Evolutionary conservation across 1,140 invertebrate species (phyloP), one percentile per base, ranked within the genome.

Genomic region (Tetraneura akinire): DNA sequence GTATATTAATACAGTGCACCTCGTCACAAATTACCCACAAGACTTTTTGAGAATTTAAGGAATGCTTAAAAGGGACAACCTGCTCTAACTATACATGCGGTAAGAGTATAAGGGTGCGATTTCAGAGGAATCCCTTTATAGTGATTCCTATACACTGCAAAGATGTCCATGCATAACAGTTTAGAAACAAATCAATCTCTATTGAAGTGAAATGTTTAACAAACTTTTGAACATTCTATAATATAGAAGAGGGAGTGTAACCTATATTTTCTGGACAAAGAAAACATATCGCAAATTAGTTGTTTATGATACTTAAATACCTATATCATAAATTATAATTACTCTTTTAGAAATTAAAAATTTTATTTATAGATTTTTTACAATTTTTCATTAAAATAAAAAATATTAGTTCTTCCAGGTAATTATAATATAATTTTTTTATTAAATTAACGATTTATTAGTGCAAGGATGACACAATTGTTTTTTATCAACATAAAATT

Each of bases 121-220:
- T 47, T 68, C n/a, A 1, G 32, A 21, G 21, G 21, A 47, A 47
- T 47, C 21, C 6, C 21, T 47, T 68, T 37, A 10, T 26, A 47
- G 21, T 8, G 42, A 47, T 68, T 6, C 21, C 13, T 45, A 29
- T 60, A 62, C 1, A 0, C 42, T 3, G 6, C n/a, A n/a, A n/a
- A 45, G 14, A 68, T 9, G 13, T 16, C 6, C 6, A 37, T 68
- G 21, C 42, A 45, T 47, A 45, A 23, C 21, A 16, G 8, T 23
- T 68, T 47, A n/a, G 66, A 4, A 68, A 68, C 66, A 26, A 47
- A n/a, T 68, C 37, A 47, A 47, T 68, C 13, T 68, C 29, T 26
- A 23, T n/a, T 9, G 6, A 3, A 18, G 13, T 47, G 13, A 47
- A 47, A 47, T 23, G 32, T 42, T 42, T 42, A 64, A 8, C 11